Percentiles rank a stretch among this genome's conserved stretches.
phyloP scores from a whole-genome alignment of 2,888 invertebrate species.

The Cheilosia impressa region DNA sequence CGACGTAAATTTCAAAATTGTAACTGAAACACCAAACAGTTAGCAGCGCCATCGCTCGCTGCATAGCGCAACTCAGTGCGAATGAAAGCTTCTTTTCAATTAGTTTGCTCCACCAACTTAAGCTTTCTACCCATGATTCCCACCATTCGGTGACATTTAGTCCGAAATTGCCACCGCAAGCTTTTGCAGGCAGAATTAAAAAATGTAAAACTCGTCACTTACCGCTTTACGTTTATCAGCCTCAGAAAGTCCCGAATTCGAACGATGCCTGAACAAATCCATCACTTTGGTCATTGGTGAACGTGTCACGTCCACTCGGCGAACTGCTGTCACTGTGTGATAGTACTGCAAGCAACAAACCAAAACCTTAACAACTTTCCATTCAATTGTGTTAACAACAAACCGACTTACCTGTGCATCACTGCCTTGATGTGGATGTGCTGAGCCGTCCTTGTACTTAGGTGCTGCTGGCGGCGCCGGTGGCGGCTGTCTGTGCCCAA shows the following conservation, averaged over 20 bases:
- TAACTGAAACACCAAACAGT: neutral
- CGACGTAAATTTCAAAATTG: too few relatives aligned
- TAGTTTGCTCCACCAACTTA: neutral
- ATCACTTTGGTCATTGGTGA: slow-evolving; percentile 96
- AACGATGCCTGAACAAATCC: slow-evolving; percentile 93
- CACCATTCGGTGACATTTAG: slow-evolving; percentile 9
- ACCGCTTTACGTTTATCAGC: slow-evolving; percentile 90
- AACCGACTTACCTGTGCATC: slow-evolving; percentile 80
- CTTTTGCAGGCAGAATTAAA: neutral
- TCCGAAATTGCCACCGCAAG: slow-evolving; percentile 24
- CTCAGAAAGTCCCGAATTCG: slow-evolving; percentile 88
- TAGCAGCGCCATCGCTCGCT: neutral
- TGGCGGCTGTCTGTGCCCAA: slow-evolving; percentile 79
- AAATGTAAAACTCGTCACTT: slow-evolving; percentile 80
- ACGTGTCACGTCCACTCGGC: slow-evolving; percentile 86
- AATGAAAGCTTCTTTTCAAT: neutral
- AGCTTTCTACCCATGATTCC: neutral
- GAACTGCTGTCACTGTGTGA: slow-evolving; percentile 88
- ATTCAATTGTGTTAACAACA: slow-evolving; percentile 7
- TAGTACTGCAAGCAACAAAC: slow-evolving; percentile 85
- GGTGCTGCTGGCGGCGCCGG: slow-evolving; percentile 80
- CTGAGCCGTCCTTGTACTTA: slow-evolving; percentile 88
- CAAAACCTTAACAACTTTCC: slow-evolving; percentile 36
- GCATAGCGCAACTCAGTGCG: neutral
- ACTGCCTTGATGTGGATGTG: slow-evolving; percentile 88